A percentile compares a stretch with the other conserved stretches of the same genome.
These are phyloP conservation scores for Cercopithecus diana DNA, from an alignment of 2,797 vertebrate species.

Conservation along the genomic window DNA sequence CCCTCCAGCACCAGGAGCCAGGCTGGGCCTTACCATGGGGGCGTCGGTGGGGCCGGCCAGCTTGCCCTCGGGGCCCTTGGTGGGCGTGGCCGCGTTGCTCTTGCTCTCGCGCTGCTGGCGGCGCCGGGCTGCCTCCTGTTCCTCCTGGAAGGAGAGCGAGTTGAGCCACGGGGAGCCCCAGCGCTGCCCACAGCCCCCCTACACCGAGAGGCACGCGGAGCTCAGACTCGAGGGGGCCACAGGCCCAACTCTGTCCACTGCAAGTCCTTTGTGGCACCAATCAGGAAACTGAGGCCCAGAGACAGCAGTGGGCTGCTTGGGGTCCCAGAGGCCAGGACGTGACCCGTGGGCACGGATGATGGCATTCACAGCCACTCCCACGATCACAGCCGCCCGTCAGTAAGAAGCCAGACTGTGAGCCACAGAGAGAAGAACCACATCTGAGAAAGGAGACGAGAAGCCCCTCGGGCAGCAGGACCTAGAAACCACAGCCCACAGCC, in stretches of 20 bases:
- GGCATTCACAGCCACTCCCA: neutral
- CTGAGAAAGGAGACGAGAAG: neutral
- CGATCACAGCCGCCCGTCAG: neutral
- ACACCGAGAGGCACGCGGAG: fast-evolving
- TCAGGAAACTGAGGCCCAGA: neutral
- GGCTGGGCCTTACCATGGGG: neutral
- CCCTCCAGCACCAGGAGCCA: neutral
- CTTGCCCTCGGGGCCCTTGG: slow-evolving; percentile 95
- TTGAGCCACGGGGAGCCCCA: neutral
- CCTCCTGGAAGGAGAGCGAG: slow-evolving; percentile 88
- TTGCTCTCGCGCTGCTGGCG: slow-evolving; percentile 96
- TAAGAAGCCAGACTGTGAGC: neutral
- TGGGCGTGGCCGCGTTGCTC: slow-evolving; percentile 96
- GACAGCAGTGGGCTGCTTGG: no score
- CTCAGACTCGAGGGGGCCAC: neutral
- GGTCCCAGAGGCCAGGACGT: neutral
- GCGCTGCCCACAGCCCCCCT: neutral
- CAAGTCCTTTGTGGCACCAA: neutral
- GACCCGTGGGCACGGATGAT: fast-evolving
- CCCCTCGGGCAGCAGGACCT: neutral
- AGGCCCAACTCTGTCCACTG: neutral
- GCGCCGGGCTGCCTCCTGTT: slow-evolving; percentile 96
- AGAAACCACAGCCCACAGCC: neutral
- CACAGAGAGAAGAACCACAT: neutral
- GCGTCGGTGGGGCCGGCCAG: slow-evolving; percentile 65